A percentile compares a stretch with the other conserved stretches of the same genome.
These are phyloP conservation scores for Apocrypta bakeri DNA, from an alignment of 1,140 invertebrate genomes.

Conservation along the genomic window DNA sequence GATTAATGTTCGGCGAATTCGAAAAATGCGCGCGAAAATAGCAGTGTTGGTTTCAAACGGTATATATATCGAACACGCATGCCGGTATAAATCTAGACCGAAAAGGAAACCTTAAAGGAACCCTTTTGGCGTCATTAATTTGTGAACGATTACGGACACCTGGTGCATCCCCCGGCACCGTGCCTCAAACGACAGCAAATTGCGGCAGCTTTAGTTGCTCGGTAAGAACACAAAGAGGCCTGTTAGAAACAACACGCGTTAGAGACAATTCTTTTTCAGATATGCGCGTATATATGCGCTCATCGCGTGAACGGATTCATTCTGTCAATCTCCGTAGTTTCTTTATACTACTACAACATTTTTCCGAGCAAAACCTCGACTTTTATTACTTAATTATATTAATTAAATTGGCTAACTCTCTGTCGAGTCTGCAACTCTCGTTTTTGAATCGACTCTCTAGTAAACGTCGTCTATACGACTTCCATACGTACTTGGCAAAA, in stretches of 20 bases:
- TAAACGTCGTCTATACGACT: not conserved
- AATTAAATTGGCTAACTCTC: not conserved
- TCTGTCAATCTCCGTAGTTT: constrained; percentile 27
- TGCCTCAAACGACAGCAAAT: constrained; percentile 44
- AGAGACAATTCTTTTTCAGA: constrained; percentile 61
- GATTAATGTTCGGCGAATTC: constrained; percentile 29
- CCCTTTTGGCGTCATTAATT: constrained; percentile 68
- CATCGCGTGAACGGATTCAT: not conserved
- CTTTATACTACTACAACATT: not conserved
- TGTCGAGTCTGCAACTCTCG: not conserved
- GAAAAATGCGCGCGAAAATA: constrained; percentile 2
- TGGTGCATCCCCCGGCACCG: constrained; percentile 59
- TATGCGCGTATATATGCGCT: not conserved
- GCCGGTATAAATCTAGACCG: constrained; percentile 58
- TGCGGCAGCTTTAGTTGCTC: constrained; percentile 11
- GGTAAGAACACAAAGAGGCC: constrained; percentile 57
- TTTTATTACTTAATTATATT: constrained; percentile 32
- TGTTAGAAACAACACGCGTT: too few relatives aligned
- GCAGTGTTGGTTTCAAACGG: too few relatives aligned
- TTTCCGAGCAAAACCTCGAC: constrained; percentile 5
- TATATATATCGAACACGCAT: constrained; percentile 59
- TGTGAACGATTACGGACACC: constrained; percentile 72
- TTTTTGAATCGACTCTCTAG: not conserved
- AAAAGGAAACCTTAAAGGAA: constrained; percentile 68
- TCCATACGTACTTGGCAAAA: not conserved